These are phyloP conservation scores for Parnassius apollo DNA, from an alignment of 2,888 invertebrate genomes.

Conservation along the genomic window DNA sequence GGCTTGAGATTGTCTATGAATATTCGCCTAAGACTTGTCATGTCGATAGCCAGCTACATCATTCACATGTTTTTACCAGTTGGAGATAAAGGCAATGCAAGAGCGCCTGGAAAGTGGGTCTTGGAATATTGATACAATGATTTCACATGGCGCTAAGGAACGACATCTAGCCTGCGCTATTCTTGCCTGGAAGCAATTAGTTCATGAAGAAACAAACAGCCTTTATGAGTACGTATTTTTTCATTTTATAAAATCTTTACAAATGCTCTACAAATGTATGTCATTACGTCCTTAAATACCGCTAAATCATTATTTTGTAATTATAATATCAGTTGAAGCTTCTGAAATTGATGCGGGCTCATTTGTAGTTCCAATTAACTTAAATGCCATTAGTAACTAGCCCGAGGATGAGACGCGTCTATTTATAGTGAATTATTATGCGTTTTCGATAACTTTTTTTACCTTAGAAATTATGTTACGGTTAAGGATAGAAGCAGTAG, in stretches of 20 bases:
- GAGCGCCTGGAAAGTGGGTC: slow-evolving; percentile 42
- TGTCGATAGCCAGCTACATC: too few relatives aligned
- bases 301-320: slow-evolving; percentile 16
- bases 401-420: background rate
- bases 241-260: background rate
- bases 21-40: too few relatives aligned
- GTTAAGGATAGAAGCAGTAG: too few relatives aligned
- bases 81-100: slow-evolving; percentile 43
- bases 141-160: slow-evolving; percentile 45
- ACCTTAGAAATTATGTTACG: too few relatives aligned
- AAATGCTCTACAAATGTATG: too few relatives aligned
- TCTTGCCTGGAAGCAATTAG: slow-evolving; percentile 70
- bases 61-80: slow-evolving; percentile 32
- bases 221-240: slow-evolving; percentile 50
- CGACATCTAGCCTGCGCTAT: slow-evolving; percentile 62
- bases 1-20: too few relatives aligned
- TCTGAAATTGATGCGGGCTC: slow-evolving; percentile 42
- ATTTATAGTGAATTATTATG: background rate
- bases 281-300: background rate
- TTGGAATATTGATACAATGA: slow-evolving; percentile 36
- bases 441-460: too few relatives aligned
- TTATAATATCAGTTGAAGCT: slow-evolving; percentile 27
- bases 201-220: slow-evolving; percentile 54
- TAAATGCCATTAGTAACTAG: slow-evolving; percentile 28
- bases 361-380: slow-evolving; percentile 31